Percentiles rank a stretch among this genome's conserved stretches.
Evolutionary conservation across 2,888 invertebrate species (phyloP).

Genomic region (Hirtodrosophila alboralis): DNA sequence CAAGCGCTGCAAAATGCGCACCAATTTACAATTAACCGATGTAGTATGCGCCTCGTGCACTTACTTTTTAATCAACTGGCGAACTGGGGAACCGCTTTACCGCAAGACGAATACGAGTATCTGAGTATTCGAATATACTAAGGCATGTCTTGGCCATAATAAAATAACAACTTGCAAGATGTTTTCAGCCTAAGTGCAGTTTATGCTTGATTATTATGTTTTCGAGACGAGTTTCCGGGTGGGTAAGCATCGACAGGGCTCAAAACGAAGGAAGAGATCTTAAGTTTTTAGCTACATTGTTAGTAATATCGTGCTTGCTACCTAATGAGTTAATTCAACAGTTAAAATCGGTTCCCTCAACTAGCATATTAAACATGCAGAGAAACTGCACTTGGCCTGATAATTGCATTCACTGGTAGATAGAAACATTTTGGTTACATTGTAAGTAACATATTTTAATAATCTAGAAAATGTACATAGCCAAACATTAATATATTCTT

Average conservation of each 20-base stretch:
- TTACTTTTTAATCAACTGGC: conserved; percentile 65
- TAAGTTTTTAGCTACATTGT: conserved; percentile 21
- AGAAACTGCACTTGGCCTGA: background rate
- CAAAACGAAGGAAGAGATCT: background rate
- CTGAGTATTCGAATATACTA: background rate
- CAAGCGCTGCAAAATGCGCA: conserved; percentile 43
- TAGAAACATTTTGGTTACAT: conserved; percentile 26
- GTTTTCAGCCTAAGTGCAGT: conserved; percentile 70
- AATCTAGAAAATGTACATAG: no score
- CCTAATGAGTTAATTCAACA: conserved; percentile 61
- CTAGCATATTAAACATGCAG: conserved; percentile 4
- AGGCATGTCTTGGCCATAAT: conserved; percentile 40
- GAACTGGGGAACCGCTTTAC: conserved; percentile 10
- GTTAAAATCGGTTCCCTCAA: conserved; percentile 38
- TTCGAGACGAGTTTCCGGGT: conserved; percentile 65
- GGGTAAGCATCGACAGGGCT: conserved; percentile 48
- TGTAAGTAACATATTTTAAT: conserved; percentile 20
- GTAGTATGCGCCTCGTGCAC: conserved; percentile 51
- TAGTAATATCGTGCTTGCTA: conserved; percentile 21
- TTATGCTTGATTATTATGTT: conserved; percentile 73
- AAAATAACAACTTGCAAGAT: conserved; percentile 52
- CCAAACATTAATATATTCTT: no score
- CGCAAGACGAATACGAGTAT: background rate
- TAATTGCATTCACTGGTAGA: conserved; percentile 18
- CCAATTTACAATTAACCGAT: conserved; percentile 74